Evolutionary conservation across 2,797 vertebrate genomes (phyloP), one percentile per base, ranked within the genome.

Genomic region (Enteromius mattozi): DNA sequence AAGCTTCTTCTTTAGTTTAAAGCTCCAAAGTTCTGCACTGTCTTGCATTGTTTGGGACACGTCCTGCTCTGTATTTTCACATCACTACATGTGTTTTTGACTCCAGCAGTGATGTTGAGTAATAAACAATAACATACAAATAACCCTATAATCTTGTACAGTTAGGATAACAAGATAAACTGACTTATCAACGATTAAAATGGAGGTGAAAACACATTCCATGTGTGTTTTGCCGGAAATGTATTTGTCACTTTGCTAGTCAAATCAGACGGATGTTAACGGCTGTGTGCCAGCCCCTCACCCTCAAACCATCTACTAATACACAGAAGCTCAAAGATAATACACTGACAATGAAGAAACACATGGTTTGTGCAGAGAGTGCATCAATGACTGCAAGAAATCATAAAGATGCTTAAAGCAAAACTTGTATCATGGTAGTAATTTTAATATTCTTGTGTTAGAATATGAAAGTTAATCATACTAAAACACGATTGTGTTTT

Each of bases 251-350:
- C 72, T 54, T 54, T 35, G 47, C 71, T 14, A 37, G 49, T 56
- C 30, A n/a, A 54, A 37, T 35, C 12, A 51, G 30, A 75, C 30
- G 33, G 27, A 74, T 33, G 47, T 51, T 27, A 74, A 51, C 27
- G 2, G 47, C 19, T 51, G 47, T 1, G n/a, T 47, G 14, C 21
- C 27, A 17, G 7, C 4, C 42, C 45, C 16, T 35, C 16, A 3
- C 2, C 33, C 5, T 54, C 27, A n/a, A 59, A 76, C 30, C 33
- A 37, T 14, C 21, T 14, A 54, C 47, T 13, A 12, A 21, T 19
- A 35, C 71, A 56, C 10, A 30, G n/a, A 54, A 74, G 49, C 33
- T n/a, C 30, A 76, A 51, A 35, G 72, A 54, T 30, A 74, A 49
- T 3, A 47, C 37, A 19, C 17, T 30, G 19, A 30, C 8, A 19